Evolutionary conservation across 30 jellyfish, hydroid and myxozoan species (phyloP).

Genomic region (Hydractinia echinata): DNA sequence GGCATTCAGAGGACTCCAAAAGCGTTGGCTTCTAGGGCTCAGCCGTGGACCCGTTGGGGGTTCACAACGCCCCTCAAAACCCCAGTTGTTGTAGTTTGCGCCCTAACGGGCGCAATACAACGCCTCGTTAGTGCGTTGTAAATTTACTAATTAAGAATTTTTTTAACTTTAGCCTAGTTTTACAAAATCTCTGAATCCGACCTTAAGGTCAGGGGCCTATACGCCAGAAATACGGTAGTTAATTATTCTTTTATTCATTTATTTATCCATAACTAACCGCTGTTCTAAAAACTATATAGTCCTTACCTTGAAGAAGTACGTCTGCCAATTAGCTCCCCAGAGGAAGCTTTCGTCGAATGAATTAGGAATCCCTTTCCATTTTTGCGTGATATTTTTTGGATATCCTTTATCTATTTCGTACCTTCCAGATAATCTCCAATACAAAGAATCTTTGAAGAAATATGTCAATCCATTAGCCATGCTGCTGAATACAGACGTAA

Average conservation of each 20-base stretch:
- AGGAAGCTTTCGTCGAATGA: conserved; percentile 67
- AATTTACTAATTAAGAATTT: no score
- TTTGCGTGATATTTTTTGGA: conserved; percentile 34
- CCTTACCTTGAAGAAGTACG: conserved; percentile 66
- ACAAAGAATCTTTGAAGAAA: conserved; percentile 39
- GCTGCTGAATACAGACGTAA: conserved; percentile 67
- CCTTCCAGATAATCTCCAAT: conserved; percentile 49
- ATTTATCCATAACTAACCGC: neutral
- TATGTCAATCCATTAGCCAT: conserved; percentile 59
- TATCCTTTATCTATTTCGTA: conserved; percentile 45
- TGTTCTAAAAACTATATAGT: neutral
- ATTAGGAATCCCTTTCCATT: conserved; percentile 53
- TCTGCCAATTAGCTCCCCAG: conserved; percentile 65
- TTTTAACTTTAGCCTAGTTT: no score
- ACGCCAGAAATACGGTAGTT: no score
- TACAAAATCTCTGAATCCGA: no score
- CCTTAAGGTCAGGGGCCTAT: no score
- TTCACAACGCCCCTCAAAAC: no score
- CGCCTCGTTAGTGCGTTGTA: no score
- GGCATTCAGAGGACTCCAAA: no score
- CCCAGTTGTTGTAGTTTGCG: no score
- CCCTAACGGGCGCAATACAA: no score
- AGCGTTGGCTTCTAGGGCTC: no score
- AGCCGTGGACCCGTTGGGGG: neutral
- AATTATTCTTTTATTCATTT: no score